Percentiles rank a stretch among this genome's conserved stretches.
These are phyloP conservation scores for Drosophila rhopaloa DNA, from an alignment of 1,140 invertebrate genomes.

Conservation along the genomic window DNA sequence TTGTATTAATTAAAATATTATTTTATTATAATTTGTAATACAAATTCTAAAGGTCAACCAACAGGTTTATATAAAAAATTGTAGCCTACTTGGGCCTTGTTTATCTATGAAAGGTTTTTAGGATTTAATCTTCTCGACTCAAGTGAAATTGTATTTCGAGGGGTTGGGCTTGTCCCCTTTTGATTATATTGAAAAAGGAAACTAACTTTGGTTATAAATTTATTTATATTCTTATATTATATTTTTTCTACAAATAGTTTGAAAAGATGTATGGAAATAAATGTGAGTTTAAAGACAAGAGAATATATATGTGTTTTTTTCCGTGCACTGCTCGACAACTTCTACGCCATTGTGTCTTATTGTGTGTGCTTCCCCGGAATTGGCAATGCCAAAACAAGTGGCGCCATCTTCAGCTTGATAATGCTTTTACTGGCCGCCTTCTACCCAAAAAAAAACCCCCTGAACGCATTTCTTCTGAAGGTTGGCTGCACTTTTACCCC, in stretches of 20 bases:
- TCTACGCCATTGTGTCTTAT: background rate
- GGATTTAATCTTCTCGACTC: too few species aligned
- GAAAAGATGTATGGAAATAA: too few species aligned
- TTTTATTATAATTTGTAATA: too few species aligned
- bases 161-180: too few species aligned
- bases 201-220: background rate
- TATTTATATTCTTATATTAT: background rate
- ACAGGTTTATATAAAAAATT: too few species aligned
- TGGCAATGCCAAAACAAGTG: constrained; percentile 44
- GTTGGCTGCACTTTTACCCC: constrained; percentile 10
- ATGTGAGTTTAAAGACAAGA: too few species aligned
- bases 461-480: constrained; percentile 13
- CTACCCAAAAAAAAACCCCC: constrained; percentile 1
- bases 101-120: too few species aligned
- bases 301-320: background rate
- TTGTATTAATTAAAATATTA: too few species aligned
- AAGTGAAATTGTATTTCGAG: too few species aligned
- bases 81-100: too few species aligned
- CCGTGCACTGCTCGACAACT: background rate
- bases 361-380: constrained; percentile 19
- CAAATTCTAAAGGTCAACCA: too few species aligned
- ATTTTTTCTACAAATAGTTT: background rate
- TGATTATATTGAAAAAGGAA: too few species aligned
- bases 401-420: constrained; percentile 34
- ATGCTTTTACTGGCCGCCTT: constrained; percentile 19